phyloP scores from a whole-genome alignment of 2,888 invertebrate genomes.

The Oscheius sp. region DNA sequence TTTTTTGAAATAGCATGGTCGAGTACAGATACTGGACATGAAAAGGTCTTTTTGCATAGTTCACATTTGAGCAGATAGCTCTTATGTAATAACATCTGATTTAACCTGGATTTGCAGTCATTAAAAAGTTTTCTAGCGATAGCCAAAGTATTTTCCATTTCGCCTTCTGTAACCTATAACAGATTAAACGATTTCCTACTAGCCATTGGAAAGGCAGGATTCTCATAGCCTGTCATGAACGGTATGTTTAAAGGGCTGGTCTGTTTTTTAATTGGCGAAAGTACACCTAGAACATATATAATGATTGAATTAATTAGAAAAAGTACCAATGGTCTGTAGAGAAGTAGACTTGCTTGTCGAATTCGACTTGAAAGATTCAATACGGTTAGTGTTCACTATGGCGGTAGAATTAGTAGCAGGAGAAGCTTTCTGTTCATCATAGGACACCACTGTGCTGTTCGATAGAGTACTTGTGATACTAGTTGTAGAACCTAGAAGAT shows the following conservation, averaged over 20 bases:
- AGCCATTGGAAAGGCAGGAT: background rate
- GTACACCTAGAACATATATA: too few relatives aligned
- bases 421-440: too few relatives aligned
- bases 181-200: background rate
- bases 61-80: background rate
- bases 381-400: too few relatives aligned
- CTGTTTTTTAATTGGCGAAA: too few relatives aligned
- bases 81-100: background rate
- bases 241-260: background rate
- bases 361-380: too few relatives aligned
- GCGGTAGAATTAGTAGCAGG: too few relatives aligned
- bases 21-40: background rate
- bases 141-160: background rate
- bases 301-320: too few relatives aligned
- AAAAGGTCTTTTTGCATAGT: background rate
- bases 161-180: background rate
- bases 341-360: too few relatives aligned
- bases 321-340: too few relatives aligned
- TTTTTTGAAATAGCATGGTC: background rate
- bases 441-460: too few relatives aligned
- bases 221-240: conserved; percentile 10
- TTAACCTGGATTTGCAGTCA: background rate
- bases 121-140: background rate
- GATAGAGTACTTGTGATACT: too few relatives aligned
- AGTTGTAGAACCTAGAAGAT: too few relatives aligned